A percentile compares a stretch with the other conserved stretches of the same genome.
These are phyloP conservation scores for Porites lutea DNA, from an alignment of 64 coral and sea anemone genomes.

Conservation along the genomic window DNA sequence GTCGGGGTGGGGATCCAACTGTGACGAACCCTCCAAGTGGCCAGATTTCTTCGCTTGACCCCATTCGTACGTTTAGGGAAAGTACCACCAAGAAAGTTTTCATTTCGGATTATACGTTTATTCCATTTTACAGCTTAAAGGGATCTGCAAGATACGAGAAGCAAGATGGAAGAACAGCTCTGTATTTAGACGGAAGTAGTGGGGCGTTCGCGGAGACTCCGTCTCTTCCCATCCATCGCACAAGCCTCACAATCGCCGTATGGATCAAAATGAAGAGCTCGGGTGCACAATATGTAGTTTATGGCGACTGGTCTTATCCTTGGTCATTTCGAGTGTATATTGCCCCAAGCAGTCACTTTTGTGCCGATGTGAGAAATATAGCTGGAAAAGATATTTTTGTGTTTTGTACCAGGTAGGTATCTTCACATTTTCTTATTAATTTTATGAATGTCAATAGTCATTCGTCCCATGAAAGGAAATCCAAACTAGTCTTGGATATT, in stretches of 20 bases:
- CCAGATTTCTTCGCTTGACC: no score
- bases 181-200: not conserved
- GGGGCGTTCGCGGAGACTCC: no score
- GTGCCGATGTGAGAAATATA: not conserved
- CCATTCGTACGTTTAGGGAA: no score
- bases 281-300: not conserved
- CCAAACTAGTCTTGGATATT: not conserved
- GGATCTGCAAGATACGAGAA: not conserved
- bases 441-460: not conserved
- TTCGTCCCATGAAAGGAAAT: not conserved
- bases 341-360: not conserved
- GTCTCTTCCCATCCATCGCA: not conserved
- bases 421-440: no score
- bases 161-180: not conserved
- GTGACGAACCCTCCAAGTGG: no score
- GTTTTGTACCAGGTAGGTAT: not conserved
- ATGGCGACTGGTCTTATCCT: not conserved
- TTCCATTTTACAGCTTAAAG: not conserved
- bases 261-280: not conserved
- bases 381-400: not conserved
- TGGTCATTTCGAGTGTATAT: not conserved
- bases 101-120: not conserved
- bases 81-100: no score
- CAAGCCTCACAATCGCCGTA: not conserved
- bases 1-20: no score